A percentile compares a stretch with the other conserved stretches of the same genome.
Conservation (phyloP, 2,113 vertebrate genomes). For the Menura novaehollandiae region DNA sequence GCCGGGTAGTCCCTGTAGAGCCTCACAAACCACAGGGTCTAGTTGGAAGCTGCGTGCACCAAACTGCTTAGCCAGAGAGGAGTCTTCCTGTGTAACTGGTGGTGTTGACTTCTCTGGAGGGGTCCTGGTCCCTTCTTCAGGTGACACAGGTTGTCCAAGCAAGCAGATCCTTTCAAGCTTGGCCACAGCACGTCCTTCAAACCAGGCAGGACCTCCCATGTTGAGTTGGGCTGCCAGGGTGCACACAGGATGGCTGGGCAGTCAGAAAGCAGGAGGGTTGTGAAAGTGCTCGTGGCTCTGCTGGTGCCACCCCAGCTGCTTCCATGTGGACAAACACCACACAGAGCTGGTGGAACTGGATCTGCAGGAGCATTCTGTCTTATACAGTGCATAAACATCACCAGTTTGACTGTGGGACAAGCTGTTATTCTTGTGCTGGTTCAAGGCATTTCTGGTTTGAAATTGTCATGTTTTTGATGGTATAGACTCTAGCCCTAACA, state of each 20-base stretch:
- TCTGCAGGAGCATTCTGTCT: not conserved
- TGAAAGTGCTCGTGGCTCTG: not conserved
- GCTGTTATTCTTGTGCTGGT: not conserved
- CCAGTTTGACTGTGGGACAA: not conserved
- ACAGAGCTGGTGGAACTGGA: not conserved
- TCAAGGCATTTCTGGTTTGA: not conserved
- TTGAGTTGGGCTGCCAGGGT: not conserved
- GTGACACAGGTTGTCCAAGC: not conserved
- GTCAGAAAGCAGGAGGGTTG: not conserved
- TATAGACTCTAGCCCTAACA: not conserved
- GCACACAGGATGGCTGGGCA: not conserved
- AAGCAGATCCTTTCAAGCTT: not conserved
- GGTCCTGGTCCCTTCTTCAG: not conserved
- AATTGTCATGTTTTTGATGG: not conserved
- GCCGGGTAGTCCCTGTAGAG: not conserved
- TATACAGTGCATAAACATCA: not conserved
- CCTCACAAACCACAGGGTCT: not conserved
- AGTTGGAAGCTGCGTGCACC: not conserved
- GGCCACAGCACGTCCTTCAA: not conserved
- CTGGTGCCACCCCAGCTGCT: not conserved
- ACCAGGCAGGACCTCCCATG: not conserved
- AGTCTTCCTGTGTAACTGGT: not conserved
- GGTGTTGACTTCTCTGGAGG: not conserved
- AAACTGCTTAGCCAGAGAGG: not conserved
- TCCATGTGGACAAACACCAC: not conserved